Conservation (phyloP, 2,888 invertebrate species). For the Pseudolycoriella hygida region DNA sequence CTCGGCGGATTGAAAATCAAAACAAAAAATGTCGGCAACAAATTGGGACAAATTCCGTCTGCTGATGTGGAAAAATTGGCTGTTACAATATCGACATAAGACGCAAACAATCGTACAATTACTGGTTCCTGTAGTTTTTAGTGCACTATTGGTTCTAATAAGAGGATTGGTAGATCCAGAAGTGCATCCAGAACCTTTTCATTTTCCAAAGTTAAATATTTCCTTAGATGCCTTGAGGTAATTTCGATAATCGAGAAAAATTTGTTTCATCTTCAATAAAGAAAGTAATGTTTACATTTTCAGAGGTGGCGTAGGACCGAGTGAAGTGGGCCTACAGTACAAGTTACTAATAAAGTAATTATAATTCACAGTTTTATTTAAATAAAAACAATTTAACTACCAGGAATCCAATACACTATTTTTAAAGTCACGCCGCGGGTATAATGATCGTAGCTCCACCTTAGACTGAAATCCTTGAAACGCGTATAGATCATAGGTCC, state of each 20-base stretch:
- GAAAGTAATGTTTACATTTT: background rate
- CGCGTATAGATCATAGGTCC: no score
- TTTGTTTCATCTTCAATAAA: background rate
- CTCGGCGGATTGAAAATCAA: no score
- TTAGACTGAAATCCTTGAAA: no score
- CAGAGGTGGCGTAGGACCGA: background rate
- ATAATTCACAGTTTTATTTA: background rate
- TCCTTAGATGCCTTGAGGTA: constrained; percentile 19
- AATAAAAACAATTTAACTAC: background rate
- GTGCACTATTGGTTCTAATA: constrained; percentile 47
- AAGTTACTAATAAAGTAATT: no score
- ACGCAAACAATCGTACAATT: constrained; percentile 50
- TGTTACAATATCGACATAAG: constrained; percentile 55
- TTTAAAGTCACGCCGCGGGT: no score
- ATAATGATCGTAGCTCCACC: no score
- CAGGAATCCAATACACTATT: no score
- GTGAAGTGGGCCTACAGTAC: no score
- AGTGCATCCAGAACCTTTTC: constrained; percentile 16
- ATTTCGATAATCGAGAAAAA: constrained; percentile 14
- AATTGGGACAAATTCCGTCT: constrained; percentile 40
- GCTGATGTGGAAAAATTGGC: constrained; percentile 70
- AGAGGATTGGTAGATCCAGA: constrained; percentile 46
- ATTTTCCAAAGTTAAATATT: constrained; percentile 23
- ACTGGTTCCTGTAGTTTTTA: constrained; percentile 44
- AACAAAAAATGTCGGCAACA: background rate